Evolutionary conservation across 1,140 invertebrate species (phyloP).

Genomic region (Mizuhopecten yessoensis): DNA sequence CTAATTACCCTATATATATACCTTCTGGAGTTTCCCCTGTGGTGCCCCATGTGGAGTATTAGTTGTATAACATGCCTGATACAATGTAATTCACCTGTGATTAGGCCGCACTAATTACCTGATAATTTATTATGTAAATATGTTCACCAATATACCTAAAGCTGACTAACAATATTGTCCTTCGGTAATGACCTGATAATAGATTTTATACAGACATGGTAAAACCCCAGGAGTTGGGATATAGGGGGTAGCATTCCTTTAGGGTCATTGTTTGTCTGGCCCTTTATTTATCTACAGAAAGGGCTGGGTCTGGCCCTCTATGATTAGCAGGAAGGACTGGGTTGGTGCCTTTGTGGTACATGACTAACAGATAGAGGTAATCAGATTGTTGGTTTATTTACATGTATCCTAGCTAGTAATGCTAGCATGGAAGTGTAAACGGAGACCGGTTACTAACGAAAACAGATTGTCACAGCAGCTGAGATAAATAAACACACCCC

Average conservation of each 20-base stretch:
- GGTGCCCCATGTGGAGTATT: background rate
- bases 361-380: background rate
- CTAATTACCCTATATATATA: background rate
- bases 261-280: background rate
- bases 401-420: background rate
- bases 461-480: background rate
- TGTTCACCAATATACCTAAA: background rate
- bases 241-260: background rate
- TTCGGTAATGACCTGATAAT: background rate
- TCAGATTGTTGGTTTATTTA: background rate
- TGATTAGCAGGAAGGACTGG: background rate
- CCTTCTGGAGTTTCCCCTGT: background rate
- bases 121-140: constrained; percentile 8
- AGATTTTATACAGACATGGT: background rate
- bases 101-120: background rate
- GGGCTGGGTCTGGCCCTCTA: background rate
- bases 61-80: background rate
- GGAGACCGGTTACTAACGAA: background rate
- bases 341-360: background rate
- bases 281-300: background rate
- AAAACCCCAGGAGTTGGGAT: too few species aligned
- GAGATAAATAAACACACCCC: background rate
- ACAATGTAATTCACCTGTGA: too few species aligned
- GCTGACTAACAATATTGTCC: background rate
- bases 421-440: background rate